Conservation (phyloP, 2,113 vertebrate genomes). For the Lota lota region DNA sequence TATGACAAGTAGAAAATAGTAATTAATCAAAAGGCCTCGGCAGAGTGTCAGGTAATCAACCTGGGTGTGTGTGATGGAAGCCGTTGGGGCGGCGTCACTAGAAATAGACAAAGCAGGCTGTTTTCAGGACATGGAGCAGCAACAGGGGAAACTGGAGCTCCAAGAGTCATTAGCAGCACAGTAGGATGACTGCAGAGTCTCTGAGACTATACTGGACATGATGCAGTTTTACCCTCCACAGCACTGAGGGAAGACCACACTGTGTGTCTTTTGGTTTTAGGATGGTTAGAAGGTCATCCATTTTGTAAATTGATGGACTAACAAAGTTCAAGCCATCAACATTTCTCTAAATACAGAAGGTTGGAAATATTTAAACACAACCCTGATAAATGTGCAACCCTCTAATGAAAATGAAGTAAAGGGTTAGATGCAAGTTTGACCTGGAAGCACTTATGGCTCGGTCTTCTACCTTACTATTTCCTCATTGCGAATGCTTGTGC, state of each 20-base stretch:
- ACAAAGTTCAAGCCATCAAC: too few species aligned
- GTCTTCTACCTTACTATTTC: too few species aligned
- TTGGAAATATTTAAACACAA: too few species aligned
- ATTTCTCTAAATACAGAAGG: too few species aligned
- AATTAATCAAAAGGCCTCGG: not conserved
- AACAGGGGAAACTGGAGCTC: conserved; percentile 27
- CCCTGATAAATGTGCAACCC: too few species aligned
- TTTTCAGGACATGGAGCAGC: conserved; percentile 7
- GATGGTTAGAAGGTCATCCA: too few species aligned
- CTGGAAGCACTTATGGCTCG: too few species aligned
- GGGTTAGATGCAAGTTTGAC: too few species aligned
- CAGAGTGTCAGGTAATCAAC: conserved; percentile 2
- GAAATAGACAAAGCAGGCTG: conserved; percentile 11
- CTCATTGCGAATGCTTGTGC: not conserved
- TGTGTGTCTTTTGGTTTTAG: too few species aligned
- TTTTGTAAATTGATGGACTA: too few species aligned
- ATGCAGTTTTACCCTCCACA: not conserved
- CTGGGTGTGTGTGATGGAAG: not conserved
- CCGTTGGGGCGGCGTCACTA: conserved; percentile 6
- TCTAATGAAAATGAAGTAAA: too few species aligned
- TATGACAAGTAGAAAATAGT: not conserved
- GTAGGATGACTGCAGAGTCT: conserved; percentile 8
- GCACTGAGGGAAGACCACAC: too few species aligned
- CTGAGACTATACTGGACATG: conserved; percentile 16
- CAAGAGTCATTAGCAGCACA: conserved; percentile 44